Percentiles rank a stretch among this genome's conserved stretches.
Evolutionary conservation across 2,888 invertebrate genomes (phyloP).

Genomic region (Conomelus anceps): DNA sequence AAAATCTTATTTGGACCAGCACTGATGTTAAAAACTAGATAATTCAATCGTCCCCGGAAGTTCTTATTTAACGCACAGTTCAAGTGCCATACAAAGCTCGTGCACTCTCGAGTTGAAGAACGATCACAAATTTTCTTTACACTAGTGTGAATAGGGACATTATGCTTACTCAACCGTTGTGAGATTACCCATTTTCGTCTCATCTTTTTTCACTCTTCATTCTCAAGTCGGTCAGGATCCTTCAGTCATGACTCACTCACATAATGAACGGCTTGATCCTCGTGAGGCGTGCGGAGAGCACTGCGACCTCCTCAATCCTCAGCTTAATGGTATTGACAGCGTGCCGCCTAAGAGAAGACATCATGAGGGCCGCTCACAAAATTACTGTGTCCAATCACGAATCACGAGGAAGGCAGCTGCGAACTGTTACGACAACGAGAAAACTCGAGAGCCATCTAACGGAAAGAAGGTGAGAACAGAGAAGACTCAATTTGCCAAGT

Average conservation of each 20-base stretch:
- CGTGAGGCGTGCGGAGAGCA: background rate
- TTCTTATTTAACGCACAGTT: background rate
- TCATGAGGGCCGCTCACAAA: background rate
- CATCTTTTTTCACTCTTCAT: background rate
- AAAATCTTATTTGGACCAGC: no score
- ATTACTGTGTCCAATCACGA: background rate
- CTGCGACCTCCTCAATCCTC: background rate
- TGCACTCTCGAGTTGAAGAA: background rate
- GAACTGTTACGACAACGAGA: no score
- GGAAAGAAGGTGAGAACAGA: background rate
- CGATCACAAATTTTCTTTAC: background rate
- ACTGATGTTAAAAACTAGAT: no score
- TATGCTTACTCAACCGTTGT: background rate
- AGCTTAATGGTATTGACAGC: background rate
- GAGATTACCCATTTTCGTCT: background rate
- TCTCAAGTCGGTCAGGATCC: background rate
- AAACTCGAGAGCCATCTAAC: no score
- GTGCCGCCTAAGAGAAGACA: background rate
- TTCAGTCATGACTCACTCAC: background rate
- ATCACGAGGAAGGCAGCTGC: background rate
- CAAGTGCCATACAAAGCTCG: background rate
- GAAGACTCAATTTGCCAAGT: background rate
- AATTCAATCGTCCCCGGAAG: background rate
- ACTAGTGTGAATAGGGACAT: background rate
- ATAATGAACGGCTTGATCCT: background rate